Percentiles rank a stretch among this genome's conserved stretches.
Evolutionary conservation across 2,113 vertebrate genomes (phyloP).

Genomic region (Sinocyclocheilus maitianheensis): DNA sequence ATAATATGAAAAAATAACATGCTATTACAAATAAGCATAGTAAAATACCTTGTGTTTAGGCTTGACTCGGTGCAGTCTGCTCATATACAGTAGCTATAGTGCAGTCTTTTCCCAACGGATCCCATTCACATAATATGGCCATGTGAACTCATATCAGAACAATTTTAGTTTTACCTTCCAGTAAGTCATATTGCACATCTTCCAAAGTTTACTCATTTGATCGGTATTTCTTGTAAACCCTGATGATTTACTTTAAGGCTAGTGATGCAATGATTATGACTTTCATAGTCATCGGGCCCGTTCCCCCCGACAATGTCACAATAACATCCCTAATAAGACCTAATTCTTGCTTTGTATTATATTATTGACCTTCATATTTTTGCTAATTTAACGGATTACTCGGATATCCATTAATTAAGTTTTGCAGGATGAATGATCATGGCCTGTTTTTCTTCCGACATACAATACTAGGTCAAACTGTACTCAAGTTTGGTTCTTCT

Average conservation of each 20-base stretch:
- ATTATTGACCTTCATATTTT: not conserved
- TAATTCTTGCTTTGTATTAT: constrained; percentile 39
- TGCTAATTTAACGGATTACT: not conserved
- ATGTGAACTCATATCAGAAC: not conserved
- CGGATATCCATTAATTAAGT: not conserved
- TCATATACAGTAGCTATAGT: not conserved
- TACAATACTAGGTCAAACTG: not conserved
- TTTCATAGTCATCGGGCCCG: not conserved
- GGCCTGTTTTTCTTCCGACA: not conserved
- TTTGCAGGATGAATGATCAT: not conserved
- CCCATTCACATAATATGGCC: not conserved
- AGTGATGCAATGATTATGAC: constrained; percentile 6
- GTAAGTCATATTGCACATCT: constrained; percentile 3
- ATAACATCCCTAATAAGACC: not conserved
- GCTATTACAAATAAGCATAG: not conserved
- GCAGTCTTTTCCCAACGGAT: not conserved
- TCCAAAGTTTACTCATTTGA: constrained; percentile 12
- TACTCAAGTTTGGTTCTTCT: constrained; percentile 7
- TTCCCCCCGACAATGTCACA: not conserved
- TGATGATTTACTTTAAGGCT: constrained; percentile 17
- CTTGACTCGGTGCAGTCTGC: not conserved
- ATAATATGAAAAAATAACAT: too few species aligned
- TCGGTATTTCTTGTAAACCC: constrained; percentile 5
- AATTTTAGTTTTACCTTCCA: not conserved
- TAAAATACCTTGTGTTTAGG: not conserved